These are phyloP conservation scores for Sclerodermus sp. DNA, from an alignment of 2,888 invertebrate species.

Conservation along the genomic window DNA sequence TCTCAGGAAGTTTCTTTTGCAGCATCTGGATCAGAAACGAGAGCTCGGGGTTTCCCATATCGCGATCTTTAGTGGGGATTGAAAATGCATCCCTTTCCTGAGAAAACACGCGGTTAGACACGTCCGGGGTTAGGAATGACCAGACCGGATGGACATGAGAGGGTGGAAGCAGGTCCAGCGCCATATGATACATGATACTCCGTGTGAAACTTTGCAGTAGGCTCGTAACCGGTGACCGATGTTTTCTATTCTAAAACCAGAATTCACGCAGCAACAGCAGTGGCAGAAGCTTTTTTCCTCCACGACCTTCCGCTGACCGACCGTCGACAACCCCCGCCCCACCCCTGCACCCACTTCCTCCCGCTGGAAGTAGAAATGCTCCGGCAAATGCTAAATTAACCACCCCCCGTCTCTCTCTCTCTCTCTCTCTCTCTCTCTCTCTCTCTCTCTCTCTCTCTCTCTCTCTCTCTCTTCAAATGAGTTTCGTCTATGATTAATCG, in stretches of 20 bases:
- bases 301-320: too few relatives aligned
- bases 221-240: neutral
- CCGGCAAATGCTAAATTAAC: too few relatives aligned
- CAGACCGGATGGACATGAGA: slow-evolving; percentile 41
- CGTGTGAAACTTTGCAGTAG: slow-evolving; percentile 44
- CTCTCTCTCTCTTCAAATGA: too few relatives aligned
- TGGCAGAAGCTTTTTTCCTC: too few relatives aligned
- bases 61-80: slow-evolving; percentile 10
- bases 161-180: slow-evolving; percentile 43
- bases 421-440: too few relatives aligned
- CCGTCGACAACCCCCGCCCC: too few relatives aligned
- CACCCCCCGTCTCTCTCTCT: too few relatives aligned
- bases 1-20: neutral
- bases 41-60: neutral
- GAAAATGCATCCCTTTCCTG: slow-evolving; percentile 36
- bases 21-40: neutral
- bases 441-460: too few relatives aligned
- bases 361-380: too few relatives aligned
- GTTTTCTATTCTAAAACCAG: slow-evolving; percentile 24
- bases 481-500: too few relatives aligned
- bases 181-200: slow-evolving; percentile 47
- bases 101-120: slow-evolving; percentile 36
- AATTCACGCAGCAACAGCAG: too few relatives aligned
- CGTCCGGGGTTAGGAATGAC: slow-evolving; percentile 37
- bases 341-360: too few relatives aligned